Evolutionary conservation across 2,888 invertebrate genomes (phyloP).

Genomic region (Platycheirus rosarum): DNA sequence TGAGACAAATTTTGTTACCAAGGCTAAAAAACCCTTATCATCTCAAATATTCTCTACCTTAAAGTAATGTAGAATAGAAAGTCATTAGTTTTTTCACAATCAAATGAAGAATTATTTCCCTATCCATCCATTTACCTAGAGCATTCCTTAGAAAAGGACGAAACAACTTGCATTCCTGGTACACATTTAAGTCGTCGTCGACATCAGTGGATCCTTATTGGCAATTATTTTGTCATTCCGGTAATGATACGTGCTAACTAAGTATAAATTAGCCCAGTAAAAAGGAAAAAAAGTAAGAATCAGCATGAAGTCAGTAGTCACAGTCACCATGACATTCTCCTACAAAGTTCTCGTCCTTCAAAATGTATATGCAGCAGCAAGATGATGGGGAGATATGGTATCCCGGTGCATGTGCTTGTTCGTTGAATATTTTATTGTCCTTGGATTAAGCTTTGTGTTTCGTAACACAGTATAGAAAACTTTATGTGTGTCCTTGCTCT

Average conservation of each 20-base stretch:
- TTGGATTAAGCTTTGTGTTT: conserved; percentile 70
- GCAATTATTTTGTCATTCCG: conserved; percentile 72
- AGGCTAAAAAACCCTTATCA: too few relatives aligned
- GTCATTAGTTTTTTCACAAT: too few relatives aligned
- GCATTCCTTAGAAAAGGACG: too few relatives aligned
- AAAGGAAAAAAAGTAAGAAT: conserved; percentile 5
- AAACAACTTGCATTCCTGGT: too few relatives aligned
- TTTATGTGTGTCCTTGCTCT: conserved; percentile 64
- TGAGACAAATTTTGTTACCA: too few relatives aligned
- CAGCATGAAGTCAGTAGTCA: conserved; percentile 56
- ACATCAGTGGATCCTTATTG: conserved; percentile 63
- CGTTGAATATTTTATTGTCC: conserved; percentile 72
- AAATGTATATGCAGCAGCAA: conserved; percentile 25
- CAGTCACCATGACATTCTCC: conserved; percentile 66
- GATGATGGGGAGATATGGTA: conserved; percentile 18
- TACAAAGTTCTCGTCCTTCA: conserved; percentile 27
- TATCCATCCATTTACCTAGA: too few relatives aligned
- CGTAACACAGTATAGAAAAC: conserved; percentile 22
- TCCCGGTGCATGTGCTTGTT: conserved; percentile 45
- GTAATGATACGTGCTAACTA: conserved; percentile 74
- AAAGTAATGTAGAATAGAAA: too few relatives aligned
- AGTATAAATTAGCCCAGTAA: conserved; percentile 68
- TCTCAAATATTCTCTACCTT: too few relatives aligned
- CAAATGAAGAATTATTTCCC: too few relatives aligned
- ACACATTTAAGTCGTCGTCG: conserved; percentile 3